Conservation (phyloP, 2,888 invertebrate genomes). For the Hirtodrosophila alboralis region DNA sequence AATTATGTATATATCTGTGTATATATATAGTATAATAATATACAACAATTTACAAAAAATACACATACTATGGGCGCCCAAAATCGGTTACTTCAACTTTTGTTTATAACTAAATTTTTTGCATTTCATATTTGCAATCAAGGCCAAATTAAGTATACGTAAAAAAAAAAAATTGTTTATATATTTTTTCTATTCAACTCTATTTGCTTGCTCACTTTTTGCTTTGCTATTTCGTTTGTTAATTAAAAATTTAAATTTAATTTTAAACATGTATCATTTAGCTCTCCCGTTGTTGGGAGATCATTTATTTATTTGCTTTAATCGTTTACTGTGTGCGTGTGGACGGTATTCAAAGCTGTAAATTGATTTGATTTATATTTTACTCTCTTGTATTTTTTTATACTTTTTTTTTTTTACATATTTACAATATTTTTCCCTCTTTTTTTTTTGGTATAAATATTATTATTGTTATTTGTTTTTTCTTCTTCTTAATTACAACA, state of each 20-base stretch:
- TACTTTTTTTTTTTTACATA: slow-evolving; percentile 45
- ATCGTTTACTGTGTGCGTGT: slow-evolving; percentile 75
- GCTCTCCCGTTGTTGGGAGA: slow-evolving; percentile 31
- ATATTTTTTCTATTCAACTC: neutral
- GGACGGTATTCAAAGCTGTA: slow-evolving; percentile 79
- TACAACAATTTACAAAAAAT: slow-evolving; percentile 48
- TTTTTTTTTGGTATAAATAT: slow-evolving; percentile 50
- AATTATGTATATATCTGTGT: slow-evolving; percentile 26
- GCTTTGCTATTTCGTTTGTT: neutral
- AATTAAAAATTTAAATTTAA: slow-evolving; percentile 10
- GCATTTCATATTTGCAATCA: slow-evolving; percentile 23
- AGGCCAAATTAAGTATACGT: slow-evolving; percentile 73
- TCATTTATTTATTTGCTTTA: slow-evolving; percentile 44
- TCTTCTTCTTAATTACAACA: slow-evolving; percentile 71
- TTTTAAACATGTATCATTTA: too few relatives aligned
- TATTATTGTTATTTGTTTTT: slow-evolving; percentile 42
- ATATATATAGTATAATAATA: slow-evolving; percentile 25
- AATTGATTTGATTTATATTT: slow-evolving; percentile 71
- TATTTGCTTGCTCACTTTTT: neutral
- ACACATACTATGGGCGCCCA: slow-evolving; percentile 50
- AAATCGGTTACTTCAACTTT: slow-evolving; percentile 62
- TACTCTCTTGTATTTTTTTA: slow-evolving; percentile 36
- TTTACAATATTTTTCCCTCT: slow-evolving; percentile 43
- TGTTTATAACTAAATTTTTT: slow-evolving; percentile 49
- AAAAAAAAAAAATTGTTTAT: slow-evolving; percentile 44